Percentiles rank a stretch among this genome's conserved stretches.
These are phyloP conservation scores for Aphelocoma californica DNA, from an alignment of 2,797 vertebrate species.

Conservation along the genomic window DNA sequence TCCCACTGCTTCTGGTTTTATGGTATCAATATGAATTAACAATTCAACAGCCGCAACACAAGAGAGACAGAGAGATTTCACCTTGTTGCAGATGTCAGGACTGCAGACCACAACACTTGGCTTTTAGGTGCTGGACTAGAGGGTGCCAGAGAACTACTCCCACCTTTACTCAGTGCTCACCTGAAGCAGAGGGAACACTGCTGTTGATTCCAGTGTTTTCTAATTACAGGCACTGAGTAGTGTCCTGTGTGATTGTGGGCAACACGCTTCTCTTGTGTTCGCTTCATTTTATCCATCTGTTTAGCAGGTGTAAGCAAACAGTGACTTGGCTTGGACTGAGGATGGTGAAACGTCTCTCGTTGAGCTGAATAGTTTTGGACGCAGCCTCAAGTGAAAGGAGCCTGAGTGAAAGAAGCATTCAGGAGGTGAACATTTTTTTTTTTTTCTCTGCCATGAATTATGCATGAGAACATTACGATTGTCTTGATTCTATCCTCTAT, in stretches of 20 bases:
- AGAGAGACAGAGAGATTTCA: not conserved
- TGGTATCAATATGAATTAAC: not conserved
- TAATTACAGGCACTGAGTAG: not conserved
- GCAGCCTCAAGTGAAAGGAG: slow-evolving; percentile 17
- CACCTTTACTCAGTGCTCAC: not conserved
- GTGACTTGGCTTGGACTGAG: not conserved
- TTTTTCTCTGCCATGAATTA: not conserved
- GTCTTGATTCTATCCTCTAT: slow-evolving; percentile 44
- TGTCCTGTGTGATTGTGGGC: not conserved
- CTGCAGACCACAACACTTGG: not conserved
- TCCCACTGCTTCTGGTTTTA: not conserved
- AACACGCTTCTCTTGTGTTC: not conserved
- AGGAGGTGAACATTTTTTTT: not conserved
- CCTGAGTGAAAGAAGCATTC: slow-evolving; percentile 28
- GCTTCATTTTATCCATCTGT: not conserved
- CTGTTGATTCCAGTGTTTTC: not conserved
- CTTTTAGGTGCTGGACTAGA: not conserved
- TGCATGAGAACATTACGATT: slow-evolving; percentile 55
- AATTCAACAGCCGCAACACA: not conserved
- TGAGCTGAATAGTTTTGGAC: slow-evolving; percentile 32
- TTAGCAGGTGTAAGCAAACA: not conserved
- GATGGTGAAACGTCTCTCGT: not conserved
- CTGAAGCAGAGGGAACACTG: not conserved
- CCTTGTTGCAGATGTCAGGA: not conserved
- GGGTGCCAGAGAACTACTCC: not conserved